phyloP scores from a whole-genome alignment of 1,140 invertebrate species.

The Uloborus diversus region DNA sequence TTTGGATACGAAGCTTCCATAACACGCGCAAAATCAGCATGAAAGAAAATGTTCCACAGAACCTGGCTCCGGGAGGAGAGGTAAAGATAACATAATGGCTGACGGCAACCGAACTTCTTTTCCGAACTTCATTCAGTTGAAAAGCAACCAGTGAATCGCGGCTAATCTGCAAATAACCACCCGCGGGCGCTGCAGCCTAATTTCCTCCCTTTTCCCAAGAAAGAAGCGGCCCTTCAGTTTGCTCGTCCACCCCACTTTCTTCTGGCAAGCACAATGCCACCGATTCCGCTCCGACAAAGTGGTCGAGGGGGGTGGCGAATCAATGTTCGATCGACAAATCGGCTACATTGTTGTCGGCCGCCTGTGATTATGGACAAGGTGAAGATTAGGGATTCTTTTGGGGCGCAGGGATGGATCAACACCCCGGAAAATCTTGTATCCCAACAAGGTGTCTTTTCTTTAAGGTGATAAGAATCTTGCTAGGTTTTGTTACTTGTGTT shows the following conservation, averaged over 20 bases:
- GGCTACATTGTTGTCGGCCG: constrained; percentile 26
- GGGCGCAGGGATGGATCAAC: not conserved
- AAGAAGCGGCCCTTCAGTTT: not conserved
- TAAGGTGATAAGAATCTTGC: constrained; percentile 7
- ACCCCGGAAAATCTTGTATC: constrained; percentile 27
- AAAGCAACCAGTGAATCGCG: constrained; percentile 35
- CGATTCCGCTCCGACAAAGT: not conserved
- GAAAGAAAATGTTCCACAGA: too few species aligned
- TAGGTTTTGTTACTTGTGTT: constrained; percentile 5
- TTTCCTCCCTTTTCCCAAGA: not conserved
- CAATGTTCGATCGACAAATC: constrained; percentile 8
- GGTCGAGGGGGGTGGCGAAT: not conserved
- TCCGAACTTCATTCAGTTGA: too few species aligned
- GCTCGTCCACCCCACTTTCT: not conserved
- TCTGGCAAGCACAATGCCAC: not conserved
- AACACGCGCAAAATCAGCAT: too few species aligned
- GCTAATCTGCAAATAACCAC: constrained; percentile 53
- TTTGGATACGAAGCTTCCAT: too few species aligned
- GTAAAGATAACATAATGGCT: too few species aligned
- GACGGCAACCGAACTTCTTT: too few species aligned
- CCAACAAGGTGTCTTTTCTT: constrained; percentile 35
- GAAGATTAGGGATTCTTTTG: not conserved
- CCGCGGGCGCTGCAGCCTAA: constrained; percentile 26
- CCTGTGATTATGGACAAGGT: constrained; percentile 17
- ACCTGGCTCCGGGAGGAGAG: too few species aligned